Conservation (phyloP, 2,797 vertebrate genomes). For the Bucorvus abyssinicus region DNA sequence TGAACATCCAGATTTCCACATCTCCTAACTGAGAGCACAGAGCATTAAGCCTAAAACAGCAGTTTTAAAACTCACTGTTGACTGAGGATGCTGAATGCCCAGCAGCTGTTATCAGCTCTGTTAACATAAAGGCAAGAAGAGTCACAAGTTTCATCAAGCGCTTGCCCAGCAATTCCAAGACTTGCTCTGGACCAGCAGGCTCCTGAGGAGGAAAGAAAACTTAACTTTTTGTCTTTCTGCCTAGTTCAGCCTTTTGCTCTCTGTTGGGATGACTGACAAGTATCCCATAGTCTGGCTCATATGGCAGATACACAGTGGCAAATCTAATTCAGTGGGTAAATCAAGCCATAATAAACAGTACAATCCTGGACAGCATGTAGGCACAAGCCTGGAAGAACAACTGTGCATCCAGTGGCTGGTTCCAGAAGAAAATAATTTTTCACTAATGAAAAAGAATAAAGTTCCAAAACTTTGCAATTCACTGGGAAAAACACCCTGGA, state of each 20-base stretch:
- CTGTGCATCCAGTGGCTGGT: not conserved
- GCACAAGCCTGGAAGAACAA: not conserved
- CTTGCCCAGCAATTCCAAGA: not conserved
- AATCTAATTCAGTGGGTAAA: not conserved
- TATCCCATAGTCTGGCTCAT: not conserved
- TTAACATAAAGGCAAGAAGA: not conserved
- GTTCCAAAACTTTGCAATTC: not conserved
- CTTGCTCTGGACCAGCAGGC: not conserved
- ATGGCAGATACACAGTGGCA: not conserved
- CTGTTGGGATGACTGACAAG: not conserved
- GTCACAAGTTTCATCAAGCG: not conserved
- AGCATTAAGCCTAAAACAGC: not conserved
- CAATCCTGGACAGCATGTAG: not conserved
- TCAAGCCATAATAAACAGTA: not conserved
- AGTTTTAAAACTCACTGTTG: not conserved
- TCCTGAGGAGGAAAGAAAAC: not conserved
- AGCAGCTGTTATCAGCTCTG: not conserved
- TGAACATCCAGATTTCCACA: constrained; percentile 27
- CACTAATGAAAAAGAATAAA: not conserved
- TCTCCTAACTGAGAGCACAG: not conserved
- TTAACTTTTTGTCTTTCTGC: not conserved
- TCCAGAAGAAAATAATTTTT: not conserved
- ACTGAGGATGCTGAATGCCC: not conserved
- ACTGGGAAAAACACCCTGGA: not conserved
- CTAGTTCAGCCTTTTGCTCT: not conserved